Conservation (phyloP, 1,140 invertebrate species). For the Caenorhabditis inopinata region DNA sequence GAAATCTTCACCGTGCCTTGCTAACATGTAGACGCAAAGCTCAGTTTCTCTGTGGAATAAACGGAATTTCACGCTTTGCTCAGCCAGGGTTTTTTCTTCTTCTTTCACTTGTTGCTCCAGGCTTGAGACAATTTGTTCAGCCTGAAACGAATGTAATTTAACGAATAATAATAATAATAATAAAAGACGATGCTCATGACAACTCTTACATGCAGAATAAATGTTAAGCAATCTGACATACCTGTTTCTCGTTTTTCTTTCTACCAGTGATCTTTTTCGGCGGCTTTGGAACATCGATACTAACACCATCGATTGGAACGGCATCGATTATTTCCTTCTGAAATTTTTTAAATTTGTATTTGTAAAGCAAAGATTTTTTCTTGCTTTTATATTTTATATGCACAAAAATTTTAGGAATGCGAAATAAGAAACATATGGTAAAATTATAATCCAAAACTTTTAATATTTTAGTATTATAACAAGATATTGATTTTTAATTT, state of each 20-base stretch:
- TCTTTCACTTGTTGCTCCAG: background rate
- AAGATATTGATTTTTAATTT: no score
- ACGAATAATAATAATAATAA: no score
- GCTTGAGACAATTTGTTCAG: background rate
- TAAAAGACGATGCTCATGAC: no score
- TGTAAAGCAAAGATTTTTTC: no score
- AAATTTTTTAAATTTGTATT: constrained; percentile 67
- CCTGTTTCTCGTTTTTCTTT: constrained; percentile 13
- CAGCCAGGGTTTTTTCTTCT: background rate
- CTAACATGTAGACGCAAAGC: constrained; percentile 14
- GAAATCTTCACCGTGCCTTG: background rate
- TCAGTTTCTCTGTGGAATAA: constrained; percentile 11
- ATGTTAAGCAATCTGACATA: no score
- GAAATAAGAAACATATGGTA: no score
- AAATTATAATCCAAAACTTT: no score
- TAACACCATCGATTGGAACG: constrained; percentile 89
- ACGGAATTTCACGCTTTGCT: background rate
- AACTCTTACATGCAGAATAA: no score
- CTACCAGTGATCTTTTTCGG: background rate
- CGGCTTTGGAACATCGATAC: constrained; percentile 86
- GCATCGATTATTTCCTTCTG: constrained; percentile 94
- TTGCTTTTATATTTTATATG: no score
- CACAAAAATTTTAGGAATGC: no score
- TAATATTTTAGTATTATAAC: no score
- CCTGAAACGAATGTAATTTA: background rate